Conservation (phyloP, 1,140 invertebrate species). For the Acromyrmex heyeri region DNA sequence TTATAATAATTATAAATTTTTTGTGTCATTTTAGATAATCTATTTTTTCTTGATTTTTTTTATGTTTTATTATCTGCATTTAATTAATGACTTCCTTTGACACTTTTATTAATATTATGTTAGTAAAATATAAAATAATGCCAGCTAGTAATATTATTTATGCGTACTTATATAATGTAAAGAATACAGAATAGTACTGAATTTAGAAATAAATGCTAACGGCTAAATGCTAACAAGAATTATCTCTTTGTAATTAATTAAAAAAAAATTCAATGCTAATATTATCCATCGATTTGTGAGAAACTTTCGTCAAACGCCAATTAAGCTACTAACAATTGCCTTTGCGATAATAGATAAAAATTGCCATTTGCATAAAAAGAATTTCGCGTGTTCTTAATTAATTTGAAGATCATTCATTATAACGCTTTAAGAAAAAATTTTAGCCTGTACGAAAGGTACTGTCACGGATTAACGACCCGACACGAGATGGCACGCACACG, state of each 20-base stretch:
- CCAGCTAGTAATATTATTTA: neutral
- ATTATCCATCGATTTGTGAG: neutral
- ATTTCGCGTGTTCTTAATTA: constrained; percentile 34
- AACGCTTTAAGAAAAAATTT: constrained; percentile 39
- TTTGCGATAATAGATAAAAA: neutral
- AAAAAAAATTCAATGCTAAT: constrained; percentile 5
- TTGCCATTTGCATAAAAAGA: neutral
- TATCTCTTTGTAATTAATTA: neutral
- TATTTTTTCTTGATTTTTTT: neutral
- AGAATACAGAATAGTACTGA: neutral
- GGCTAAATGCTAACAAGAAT: neutral
- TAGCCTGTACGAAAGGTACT: neutral
- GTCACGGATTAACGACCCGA: constrained; percentile 59
- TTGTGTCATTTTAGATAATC: neutral
- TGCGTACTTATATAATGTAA: neutral
- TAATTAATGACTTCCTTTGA: neutral
- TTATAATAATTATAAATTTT: neutral
- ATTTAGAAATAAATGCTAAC: neutral
- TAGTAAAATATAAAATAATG: neutral
- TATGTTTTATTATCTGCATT: neutral
- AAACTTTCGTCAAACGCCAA: constrained; percentile 16
- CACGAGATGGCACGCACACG: constrained; percentile 34
- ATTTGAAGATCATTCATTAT: constrained; percentile 42
- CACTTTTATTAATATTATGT: neutral
- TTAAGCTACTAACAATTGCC: neutral